Percentiles rank a stretch among this genome's conserved stretches.
Conservation (phyloP, 2,888 invertebrate genomes). For the Erannis defoliaria region DNA sequence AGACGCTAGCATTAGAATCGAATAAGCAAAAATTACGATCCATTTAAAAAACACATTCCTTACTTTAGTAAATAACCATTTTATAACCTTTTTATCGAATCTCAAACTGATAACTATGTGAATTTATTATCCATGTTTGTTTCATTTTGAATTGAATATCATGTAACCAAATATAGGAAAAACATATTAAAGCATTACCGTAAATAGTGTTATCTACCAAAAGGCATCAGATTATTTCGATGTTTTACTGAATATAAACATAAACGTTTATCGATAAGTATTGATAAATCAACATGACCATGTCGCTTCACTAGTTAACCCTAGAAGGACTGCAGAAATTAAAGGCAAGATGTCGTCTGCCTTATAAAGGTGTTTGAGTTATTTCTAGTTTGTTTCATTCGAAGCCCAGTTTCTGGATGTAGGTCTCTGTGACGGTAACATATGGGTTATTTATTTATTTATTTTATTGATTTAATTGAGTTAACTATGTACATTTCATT, state of each 20-base stretch:
- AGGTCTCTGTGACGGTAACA: slow-evolving; percentile 18
- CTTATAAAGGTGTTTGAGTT: slow-evolving; percentile 8
- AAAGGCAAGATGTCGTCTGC: slow-evolving; percentile 17
- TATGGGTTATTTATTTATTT: slow-evolving; percentile 15
- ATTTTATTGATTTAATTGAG: slow-evolving; percentile 11
- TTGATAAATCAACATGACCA: slow-evolving; percentile 16
- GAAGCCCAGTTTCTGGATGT: slow-evolving; percentile 1
- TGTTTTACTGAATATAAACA: slow-evolving; percentile 23
- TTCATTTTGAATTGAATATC: not conserved
- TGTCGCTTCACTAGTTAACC: slow-evolving; percentile 22
- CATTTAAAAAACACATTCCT: too few species aligned
- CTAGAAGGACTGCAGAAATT: slow-evolving; percentile 17
- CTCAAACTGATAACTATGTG: too few species aligned
- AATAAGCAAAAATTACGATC: too few species aligned
- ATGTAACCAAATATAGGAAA: not conserved
- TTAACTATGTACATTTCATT: slow-evolving; percentile 6
- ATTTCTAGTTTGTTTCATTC: slow-evolving; percentile 16
- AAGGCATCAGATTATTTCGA: slow-evolving; percentile 2
- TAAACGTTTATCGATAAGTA: slow-evolving; percentile 10
- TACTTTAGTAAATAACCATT: too few species aligned
- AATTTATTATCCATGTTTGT: not conserved
- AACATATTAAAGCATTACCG: not conserved
- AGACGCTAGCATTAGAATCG: too few species aligned
- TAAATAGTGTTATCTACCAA: not conserved
- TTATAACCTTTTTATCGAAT: too few species aligned